phyloP scores from a whole-genome alignment of 2,113 vertebrate species.

The Vimba vimba region DNA sequence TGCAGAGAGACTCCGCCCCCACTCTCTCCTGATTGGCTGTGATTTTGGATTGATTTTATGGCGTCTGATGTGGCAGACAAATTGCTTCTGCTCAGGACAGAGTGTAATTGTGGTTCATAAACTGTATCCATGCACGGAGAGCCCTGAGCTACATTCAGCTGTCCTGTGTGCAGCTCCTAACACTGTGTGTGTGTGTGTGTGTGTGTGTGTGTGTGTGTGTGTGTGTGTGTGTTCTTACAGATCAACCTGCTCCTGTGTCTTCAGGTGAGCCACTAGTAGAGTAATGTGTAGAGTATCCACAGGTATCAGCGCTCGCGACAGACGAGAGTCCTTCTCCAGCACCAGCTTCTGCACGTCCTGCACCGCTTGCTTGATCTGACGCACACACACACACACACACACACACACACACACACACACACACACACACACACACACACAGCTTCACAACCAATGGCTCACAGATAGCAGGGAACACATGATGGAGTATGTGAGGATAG shows the following conservation, averaged over 20 bases:
- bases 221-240: conserved; percentile 77
- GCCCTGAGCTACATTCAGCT: too few relatives aligned
- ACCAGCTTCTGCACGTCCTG: conserved; percentile 81
- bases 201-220: conserved; percentile 19
- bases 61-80: too few relatives aligned
- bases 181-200: not conserved
- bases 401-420: too few relatives aligned
- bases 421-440: not conserved
- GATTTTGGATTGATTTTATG: too few relatives aligned
- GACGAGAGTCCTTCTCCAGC: conserved; percentile 81
- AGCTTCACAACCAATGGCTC: not conserved
- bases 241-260: conserved; percentile 84
- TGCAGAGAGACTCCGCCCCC: too few relatives aligned
- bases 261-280: conserved; percentile 87
- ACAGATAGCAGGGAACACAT: too few relatives aligned
- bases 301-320: conserved; percentile 83
- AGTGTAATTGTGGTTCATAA: too few relatives aligned
- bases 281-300: conserved; percentile 88
- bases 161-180: not conserved
- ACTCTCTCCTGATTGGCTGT: too few relatives aligned
- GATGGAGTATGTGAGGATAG: too few relatives aligned
- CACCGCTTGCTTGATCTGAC: conserved; percentile 82
- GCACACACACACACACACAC: conserved; percentile 22
- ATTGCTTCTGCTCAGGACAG: too few relatives aligned
- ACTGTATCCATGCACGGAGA: too few relatives aligned